Evolutionary conservation across 1,140 invertebrate species (phyloP).

Genomic region (Drosophila sp.): DNA sequence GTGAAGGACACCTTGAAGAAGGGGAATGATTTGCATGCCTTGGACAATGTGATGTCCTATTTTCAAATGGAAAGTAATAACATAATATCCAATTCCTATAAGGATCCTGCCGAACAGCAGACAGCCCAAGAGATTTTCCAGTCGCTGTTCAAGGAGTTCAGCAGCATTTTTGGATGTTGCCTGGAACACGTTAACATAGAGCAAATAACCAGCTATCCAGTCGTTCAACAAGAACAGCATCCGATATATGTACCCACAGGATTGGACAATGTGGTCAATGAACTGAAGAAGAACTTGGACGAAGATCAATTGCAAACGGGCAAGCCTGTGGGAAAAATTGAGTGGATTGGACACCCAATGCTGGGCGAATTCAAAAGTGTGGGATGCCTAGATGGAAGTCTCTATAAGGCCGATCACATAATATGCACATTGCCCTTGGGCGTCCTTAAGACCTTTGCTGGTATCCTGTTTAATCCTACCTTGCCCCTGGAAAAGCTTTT

Average conservation of each 20-base stretch:
- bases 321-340: conserved; percentile 75
- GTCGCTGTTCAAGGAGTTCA: conserved; percentile 75
- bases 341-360: conserved; percentile 82
- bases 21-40: conserved; percentile 54
- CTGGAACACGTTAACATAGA: conserved; percentile 77
- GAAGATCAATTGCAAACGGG: conserved; percentile 59
- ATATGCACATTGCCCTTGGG: conserved; percentile 93
- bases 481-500: conserved; percentile 89
- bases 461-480: conserved; percentile 89
- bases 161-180: conserved; percentile 71
- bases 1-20: conserved; percentile 54
- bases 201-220: conserved; percentile 62
- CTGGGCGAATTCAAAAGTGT: conserved; percentile 76
- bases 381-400: conserved; percentile 89
- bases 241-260: conserved; percentile 81
- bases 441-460: conserved; percentile 90
- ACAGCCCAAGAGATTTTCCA: conserved; percentile 70
- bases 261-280: conserved; percentile 71
- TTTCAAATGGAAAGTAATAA: conserved; percentile 69
- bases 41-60: conserved; percentile 75
- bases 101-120: conserved; percentile 49
- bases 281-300: conserved; percentile 51
- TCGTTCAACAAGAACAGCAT: conserved; percentile 38
- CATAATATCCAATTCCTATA: conserved; percentile 41
- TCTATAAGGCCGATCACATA: conserved; percentile 90